Evolutionary conservation across 1,140 invertebrate species (phyloP).

Genomic region (Arion vulgaris): DNA sequence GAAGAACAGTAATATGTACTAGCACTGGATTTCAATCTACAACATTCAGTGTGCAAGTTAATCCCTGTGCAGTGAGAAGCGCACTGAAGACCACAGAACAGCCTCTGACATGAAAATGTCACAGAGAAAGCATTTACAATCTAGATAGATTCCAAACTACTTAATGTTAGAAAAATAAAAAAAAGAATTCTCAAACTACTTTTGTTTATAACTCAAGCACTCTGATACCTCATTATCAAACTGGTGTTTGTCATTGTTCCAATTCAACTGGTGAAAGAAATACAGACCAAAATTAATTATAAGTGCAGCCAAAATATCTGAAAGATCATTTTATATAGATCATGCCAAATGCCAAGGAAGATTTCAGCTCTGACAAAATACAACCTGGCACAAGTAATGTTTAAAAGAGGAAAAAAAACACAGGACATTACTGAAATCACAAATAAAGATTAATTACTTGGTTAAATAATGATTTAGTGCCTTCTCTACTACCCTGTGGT

Average conservation of each 20-base stretch:
- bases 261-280: background rate
- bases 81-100: background rate
- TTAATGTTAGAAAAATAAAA: too few relatives aligned
- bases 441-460: too few relatives aligned
- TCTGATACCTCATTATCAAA: slow-evolving; percentile 4
- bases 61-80: background rate
- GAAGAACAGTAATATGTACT: too few relatives aligned
- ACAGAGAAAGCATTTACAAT: background rate
- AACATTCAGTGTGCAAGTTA: background rate
- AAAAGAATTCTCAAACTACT: background rate
- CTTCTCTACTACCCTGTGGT: too few relatives aligned
- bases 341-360: too few relatives aligned
- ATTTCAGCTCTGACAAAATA: too few relatives aligned
- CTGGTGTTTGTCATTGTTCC: slow-evolving; percentile 2
- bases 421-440: too few relatives aligned
- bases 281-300: background rate
- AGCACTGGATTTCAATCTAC: too few relatives aligned
- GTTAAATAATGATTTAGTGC: too few relatives aligned
- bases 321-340: too few relatives aligned
- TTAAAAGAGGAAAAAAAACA: too few relatives aligned
- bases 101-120: background rate
- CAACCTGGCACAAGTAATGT: too few relatives aligned
- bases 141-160: background rate
- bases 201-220: background rate
- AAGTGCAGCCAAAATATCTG: background rate